A percentile compares a stretch with the other conserved stretches of the same genome.
Evolutionary conservation across 1,140 invertebrate genomes (phyloP).

Genomic region (Ooceraea biroi): DNA sequence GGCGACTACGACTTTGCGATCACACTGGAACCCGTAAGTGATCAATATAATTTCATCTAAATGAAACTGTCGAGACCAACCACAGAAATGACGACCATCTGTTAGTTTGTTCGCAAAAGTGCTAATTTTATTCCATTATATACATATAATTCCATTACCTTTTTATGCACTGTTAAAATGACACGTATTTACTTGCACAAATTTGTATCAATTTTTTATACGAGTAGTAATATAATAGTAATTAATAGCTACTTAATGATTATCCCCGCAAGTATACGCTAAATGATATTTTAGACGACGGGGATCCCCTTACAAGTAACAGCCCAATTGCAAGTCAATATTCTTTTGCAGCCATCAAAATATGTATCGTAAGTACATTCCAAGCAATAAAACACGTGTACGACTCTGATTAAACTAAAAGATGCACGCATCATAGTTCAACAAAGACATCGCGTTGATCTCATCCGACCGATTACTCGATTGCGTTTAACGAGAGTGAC

Average conservation of each 20-base stretch:
- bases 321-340: constrained; percentile 92
- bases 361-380: constrained; percentile 88
- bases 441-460: constrained; percentile 2
- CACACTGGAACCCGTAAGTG: constrained; percentile 89
- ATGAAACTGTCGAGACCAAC: constrained; percentile 5
- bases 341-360: constrained; percentile 89
- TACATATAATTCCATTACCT: too few relatives aligned
- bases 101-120: too few relatives aligned
- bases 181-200: background rate
- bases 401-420: constrained; percentile 13
- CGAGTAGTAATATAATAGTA: background rate
- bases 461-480: background rate
- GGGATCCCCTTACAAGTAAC: constrained; percentile 92
- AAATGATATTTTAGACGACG: constrained; percentile 87
- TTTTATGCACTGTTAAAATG: background rate
- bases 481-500: background rate
- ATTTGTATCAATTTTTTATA: background rate
- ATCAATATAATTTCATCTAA: too few relatives aligned
- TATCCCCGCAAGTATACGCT: background rate
- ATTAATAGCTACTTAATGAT: background rate
- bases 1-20: constrained; percentile 88
- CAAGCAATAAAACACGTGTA: background rate
- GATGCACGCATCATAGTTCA: constrained; percentile 12
- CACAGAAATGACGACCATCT: constrained; percentile 31
- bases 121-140: too few relatives aligned